Base-by-base conservation (phyloP, 2,888 invertebrate genomes). In the Dynastes hyllus region DNA sequence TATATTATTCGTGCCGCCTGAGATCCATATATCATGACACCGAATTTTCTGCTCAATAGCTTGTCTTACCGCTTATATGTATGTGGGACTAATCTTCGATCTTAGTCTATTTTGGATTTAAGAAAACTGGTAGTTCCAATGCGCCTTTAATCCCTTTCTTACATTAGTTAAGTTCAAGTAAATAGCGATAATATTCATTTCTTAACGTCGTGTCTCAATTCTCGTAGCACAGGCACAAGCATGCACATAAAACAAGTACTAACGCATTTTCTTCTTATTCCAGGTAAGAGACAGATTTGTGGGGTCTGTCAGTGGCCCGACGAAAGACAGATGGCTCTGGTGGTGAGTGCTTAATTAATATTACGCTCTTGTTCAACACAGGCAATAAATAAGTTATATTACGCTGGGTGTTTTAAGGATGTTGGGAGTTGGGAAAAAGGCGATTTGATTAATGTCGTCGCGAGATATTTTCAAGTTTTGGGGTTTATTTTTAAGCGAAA, bases 281-380 rank as follows among this genome's bases (percentile, higher is more conserved):
- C 86, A 87, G 87, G 87, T 87, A 86, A 86, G 85, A 80, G 80
- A 79, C 70, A 77, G 76, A 78, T 76, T 76, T 79, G 70, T 82
- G 79, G 82, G 78, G 77, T 51, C 66, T 71, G 75, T 81, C 70
- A 75, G 78, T 67, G 53, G 55, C 78, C 65, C 80, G 84, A 71
- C 82, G 86, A 87, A 83, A 86, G 87, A 88, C 84, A 87, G 84
- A 88, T 86, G 82, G 82, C 58, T 80, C 70, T 80, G 80, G 81
- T 82, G 86, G 85, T 86, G 87, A 88, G 87, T 86, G 84, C 82
- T 87, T 86, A 86, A 87, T 87, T 87, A 87, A 87, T 87, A 86
- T 86, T 85, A 84, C 85, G 84, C 85, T 85, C 86, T 86, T 86
- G 86, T 87, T 85, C 84, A 83, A 83, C 84, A 84, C 82, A 75